Evolutionary conservation across 1,140 invertebrate species (phyloP).

Genomic region (Drosophila novamexicana): DNA sequence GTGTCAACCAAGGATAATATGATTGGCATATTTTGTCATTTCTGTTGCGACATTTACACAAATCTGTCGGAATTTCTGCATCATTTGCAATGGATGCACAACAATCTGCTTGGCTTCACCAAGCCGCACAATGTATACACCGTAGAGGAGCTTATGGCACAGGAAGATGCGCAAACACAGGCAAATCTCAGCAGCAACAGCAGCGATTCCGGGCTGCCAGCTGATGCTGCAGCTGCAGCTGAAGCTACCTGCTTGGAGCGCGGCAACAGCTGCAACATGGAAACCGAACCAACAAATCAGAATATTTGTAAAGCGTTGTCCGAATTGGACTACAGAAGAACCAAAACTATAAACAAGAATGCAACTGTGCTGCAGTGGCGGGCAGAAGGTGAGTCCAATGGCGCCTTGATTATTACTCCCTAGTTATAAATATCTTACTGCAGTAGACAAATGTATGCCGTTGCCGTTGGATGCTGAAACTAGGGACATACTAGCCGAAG

Average conservation of each 20-base stretch:
- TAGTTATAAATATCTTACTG: neutral
- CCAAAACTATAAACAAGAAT: neutral
- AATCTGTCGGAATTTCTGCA: conserved; percentile 51
- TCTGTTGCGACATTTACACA: conserved; percentile 55
- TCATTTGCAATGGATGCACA: conserved; percentile 59
- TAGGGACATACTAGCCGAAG: conserved; percentile 38
- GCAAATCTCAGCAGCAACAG: conserved; percentile 8
- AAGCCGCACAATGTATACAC: conserved; percentile 54
- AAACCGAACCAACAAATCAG: neutral
- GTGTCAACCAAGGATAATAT: conserved; percentile 58
- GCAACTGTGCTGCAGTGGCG: conserved; percentile 1
- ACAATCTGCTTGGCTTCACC: conserved; percentile 45
- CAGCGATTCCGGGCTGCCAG: conserved; percentile 1
- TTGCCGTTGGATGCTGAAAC: neutral
- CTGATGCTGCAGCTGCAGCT: conserved; percentile 2
- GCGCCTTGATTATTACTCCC: too few species aligned
- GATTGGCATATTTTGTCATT: conserved; percentile 60
- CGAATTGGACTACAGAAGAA: conserved; percentile 18
- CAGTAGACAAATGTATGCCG: neutral
- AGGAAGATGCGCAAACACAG: conserved; percentile 11
- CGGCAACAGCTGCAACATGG: neutral
- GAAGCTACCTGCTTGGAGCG: neutral
- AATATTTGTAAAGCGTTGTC: conserved; percentile 16
- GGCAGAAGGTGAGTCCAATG: neutral
- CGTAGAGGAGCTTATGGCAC: conserved; percentile 54